These are phyloP conservation scores for Harlomillsia oculata DNA, from an alignment of 1,140 invertebrate genomes.

Conservation along the genomic window DNA sequence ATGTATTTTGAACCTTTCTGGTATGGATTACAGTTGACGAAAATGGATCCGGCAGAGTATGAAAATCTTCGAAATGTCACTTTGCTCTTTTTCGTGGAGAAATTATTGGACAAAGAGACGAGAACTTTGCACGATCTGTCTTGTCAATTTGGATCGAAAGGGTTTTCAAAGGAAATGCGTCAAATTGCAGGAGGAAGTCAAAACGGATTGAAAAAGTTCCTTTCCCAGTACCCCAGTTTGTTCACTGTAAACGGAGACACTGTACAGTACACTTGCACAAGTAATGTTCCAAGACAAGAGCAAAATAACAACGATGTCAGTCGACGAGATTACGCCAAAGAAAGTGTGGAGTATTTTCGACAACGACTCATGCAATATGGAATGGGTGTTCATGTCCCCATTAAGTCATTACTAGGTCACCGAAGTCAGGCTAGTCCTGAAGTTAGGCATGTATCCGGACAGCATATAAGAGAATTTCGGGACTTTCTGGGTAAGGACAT, in stretches of 20 bases:
- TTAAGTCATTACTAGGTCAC: constrained; percentile 48
- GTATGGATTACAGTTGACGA: too few species aligned
- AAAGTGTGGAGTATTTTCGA: constrained; percentile 90
- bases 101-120: constrained; percentile 72
- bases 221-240: constrained; percentile 79
- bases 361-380: constrained; percentile 82
- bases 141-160: constrained; percentile 91
- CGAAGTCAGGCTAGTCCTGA: constrained; percentile 71
- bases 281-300: constrained; percentile 7
- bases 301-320: constrained; percentile 9
- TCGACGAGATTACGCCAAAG: constrained; percentile 39
- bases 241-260: constrained; percentile 86
- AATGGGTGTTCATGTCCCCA: constrained; percentile 78
- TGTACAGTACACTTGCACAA: constrained; percentile 53
- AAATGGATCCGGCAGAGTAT: constrained; percentile 86
- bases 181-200: constrained; percentile 90
- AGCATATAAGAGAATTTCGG: constrained; percentile 86
- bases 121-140: constrained; percentile 89
- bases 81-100: constrained; percentile 78
- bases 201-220: constrained; percentile 81
- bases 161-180: constrained; percentile 89
- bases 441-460: constrained; percentile 84
- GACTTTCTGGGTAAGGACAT: constrained; percentile 60
- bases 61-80: constrained; percentile 88
- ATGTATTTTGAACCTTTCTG: too few species aligned